phyloP scores from a whole-genome alignment of 2,797 vertebrate species.

The Melanogrammus aeglefinus region DNA sequence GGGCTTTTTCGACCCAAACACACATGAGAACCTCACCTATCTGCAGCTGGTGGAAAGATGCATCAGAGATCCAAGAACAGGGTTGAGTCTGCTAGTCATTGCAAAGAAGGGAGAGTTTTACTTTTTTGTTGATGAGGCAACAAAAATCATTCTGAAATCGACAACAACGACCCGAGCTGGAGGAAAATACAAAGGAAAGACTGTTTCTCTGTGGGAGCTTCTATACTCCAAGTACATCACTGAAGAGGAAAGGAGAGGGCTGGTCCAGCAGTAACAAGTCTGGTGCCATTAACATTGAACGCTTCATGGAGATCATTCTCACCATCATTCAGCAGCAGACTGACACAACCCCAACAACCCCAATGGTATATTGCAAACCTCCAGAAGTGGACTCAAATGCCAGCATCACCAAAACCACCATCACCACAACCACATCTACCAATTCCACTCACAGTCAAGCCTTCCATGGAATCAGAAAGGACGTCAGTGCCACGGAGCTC shows the following conservation, averaged over 20 bases:
- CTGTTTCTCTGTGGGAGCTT: slow-evolving; percentile 69
- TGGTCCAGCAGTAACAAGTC: slow-evolving; percentile 66
- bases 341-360: slow-evolving; percentile 47
- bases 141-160: slow-evolving; percentile 32
- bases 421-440: slow-evolving; percentile 23
- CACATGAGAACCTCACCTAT: slow-evolving; percentile 41
- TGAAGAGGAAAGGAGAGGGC: slow-evolving; percentile 61
- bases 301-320: slow-evolving; percentile 65
- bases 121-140: slow-evolving; percentile 56
- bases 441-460: slow-evolving; percentile 9
- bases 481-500: slow-evolving; percentile 67
- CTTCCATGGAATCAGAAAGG: slow-evolving; percentile 70
- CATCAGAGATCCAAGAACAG: slow-evolving; percentile 34
- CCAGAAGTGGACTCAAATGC: not conserved
- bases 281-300: slow-evolving; percentile 54
- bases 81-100: slow-evolving; percentile 43
- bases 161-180: slow-evolving; percentile 39
- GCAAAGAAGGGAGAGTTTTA: slow-evolving; percentile 18
- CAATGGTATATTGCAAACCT: slow-evolving; percentile 35
- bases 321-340: slow-evolving; percentile 54
- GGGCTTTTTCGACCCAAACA: slow-evolving; percentile 65
- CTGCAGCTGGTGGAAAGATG: slow-evolving; percentile 42
- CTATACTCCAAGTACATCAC: slow-evolving; percentile 73
- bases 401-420: slow-evolving; percentile 38
- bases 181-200: slow-evolving; percentile 60